Conservation (phyloP, 2,888 invertebrate species). For the Myopa tessellatipennis region DNA sequence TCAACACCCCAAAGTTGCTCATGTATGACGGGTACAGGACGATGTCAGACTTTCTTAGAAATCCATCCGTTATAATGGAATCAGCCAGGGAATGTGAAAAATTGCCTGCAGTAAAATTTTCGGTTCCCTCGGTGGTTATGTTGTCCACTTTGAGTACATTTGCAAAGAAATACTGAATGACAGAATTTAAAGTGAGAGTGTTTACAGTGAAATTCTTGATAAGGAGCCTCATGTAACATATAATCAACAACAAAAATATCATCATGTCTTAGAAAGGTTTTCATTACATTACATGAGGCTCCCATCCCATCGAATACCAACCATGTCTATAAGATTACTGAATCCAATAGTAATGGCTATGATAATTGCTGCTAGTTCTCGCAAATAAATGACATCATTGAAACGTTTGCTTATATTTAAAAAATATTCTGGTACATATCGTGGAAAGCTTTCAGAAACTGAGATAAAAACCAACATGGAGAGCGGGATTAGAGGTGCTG, state of each 20-base stretch:
- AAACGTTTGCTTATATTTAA: conserved; percentile 71
- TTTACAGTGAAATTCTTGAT: not conserved
- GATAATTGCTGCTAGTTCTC: conserved; percentile 71
- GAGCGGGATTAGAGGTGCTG: conserved; percentile 62
- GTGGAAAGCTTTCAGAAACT: conserved; percentile 66
- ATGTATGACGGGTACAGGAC: conserved; percentile 77
- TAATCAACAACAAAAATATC: not conserved
- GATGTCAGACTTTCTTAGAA: conserved; percentile 52
- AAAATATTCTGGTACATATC: conserved; percentile 68
- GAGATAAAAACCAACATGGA: conserved; percentile 65
- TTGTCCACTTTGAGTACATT: conserved; percentile 51
- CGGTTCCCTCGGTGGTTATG: conserved; percentile 57
- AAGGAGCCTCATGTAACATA: not conserved
- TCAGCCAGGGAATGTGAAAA: conserved; percentile 52
- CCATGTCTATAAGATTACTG: conserved; percentile 74
- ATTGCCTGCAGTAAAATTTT: conserved; percentile 50
- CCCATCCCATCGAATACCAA: conserved; percentile 61
- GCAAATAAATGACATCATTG: conserved; percentile 71
- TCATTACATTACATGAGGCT: not conserved
- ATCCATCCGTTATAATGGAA: conserved; percentile 52
- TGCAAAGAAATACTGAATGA: conserved; percentile 53
- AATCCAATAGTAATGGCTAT: conserved; percentile 72
- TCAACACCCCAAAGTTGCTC: conserved; percentile 77
- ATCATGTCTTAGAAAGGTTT: no score
- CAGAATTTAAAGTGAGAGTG: not conserved